Evolutionary conservation across 2,888 invertebrate species (phyloP), one percentile per base, ranked within the genome.

Genomic region (Drosophila maculinotata): DNA sequence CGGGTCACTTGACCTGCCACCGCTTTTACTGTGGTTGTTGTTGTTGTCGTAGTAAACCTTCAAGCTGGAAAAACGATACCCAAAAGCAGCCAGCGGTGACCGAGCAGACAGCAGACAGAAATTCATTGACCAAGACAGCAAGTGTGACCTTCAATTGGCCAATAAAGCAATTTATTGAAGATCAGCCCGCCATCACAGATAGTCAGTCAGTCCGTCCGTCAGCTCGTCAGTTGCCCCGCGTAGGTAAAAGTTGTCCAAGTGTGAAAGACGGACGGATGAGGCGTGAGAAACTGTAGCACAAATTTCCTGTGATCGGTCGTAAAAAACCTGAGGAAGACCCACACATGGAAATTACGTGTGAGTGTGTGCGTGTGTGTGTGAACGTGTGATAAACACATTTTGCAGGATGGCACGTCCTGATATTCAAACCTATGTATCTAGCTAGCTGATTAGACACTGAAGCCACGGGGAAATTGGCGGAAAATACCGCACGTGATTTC

Each of bases 401-500:
- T 25, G 30, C 62, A 63, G 72, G 57, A 66, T 47, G 17, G 52
- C 80, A 80, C 86, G 80, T 80, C 76, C 82, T 81, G 69, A 58
- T 36, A 66, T 58, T 62, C 39, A 48, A 59, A 45, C 58, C 45
- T 54, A 25, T 39, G 38, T 39, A 20, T 44, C 49, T 57, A 59
- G 2, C 2, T 57, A 69, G 47, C 71, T 81, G 76, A 81, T 84
- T 78, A 75, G 64, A 48, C 36, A 56, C 7, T 31, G 23, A 53
- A 58, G 14, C 6, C 30, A 33, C 41, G 38, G 69, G 66, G 47
- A 77, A 77, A 69, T 83, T 60, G 65, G 59, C 68, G 86, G 86
- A 85, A 83, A 83, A 80, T 72, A 85, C 80, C 69, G 80, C 78
- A 85, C 83, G 83, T 83, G 83, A 85, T 83, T 85, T 69, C 82